Conservation (phyloP, 2,888 invertebrate species). For the Drosophila atripex region DNA sequence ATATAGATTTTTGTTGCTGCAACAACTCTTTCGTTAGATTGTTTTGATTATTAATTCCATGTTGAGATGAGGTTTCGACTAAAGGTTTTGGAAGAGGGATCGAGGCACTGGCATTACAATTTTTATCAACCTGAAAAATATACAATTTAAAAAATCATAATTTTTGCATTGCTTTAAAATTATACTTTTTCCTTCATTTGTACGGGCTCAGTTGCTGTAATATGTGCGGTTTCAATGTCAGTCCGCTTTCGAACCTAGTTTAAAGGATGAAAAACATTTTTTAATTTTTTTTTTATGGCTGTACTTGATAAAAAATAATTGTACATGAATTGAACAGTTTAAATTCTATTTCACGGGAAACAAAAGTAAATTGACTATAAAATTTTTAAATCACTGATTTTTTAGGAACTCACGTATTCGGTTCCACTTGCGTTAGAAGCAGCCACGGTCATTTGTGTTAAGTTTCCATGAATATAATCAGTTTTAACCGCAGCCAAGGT, state of each 20-base stretch:
- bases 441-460: slow-evolving; percentile 84
- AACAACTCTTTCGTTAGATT: slow-evolving; percentile 55
- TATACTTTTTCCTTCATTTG: slow-evolving; percentile 85
- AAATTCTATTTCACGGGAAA: too few relatives aligned
- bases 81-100: slow-evolving; percentile 51
- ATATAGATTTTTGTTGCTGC: slow-evolving; percentile 48
- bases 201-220: slow-evolving; percentile 87
- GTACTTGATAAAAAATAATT: too few relatives aligned
- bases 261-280: neutral
- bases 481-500: slow-evolving; percentile 79
- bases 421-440: slow-evolving; percentile 84
- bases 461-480: slow-evolving; percentile 82
- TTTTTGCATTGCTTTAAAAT: neutral
- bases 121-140: slow-evolving; percentile 85
- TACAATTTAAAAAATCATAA: slow-evolving; percentile 3
- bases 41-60: slow-evolving; percentile 78
- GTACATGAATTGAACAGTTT: too few relatives aligned
- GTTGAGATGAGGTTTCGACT: slow-evolving; percentile 66
- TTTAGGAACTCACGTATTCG: slow-evolving; percentile 80
- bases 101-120: slow-evolving; percentile 87
- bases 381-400: neutral
- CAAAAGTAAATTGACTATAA: too few relatives aligned
- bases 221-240: slow-evolving; percentile 87
- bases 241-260: slow-evolving; percentile 87
- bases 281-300: neutral